A percentile compares a stretch with the other conserved stretches of the same genome.
Conservation (phyloP, 64 coral and sea anemone genomes). For the Dendrophyllia cribrosa region DNA sequence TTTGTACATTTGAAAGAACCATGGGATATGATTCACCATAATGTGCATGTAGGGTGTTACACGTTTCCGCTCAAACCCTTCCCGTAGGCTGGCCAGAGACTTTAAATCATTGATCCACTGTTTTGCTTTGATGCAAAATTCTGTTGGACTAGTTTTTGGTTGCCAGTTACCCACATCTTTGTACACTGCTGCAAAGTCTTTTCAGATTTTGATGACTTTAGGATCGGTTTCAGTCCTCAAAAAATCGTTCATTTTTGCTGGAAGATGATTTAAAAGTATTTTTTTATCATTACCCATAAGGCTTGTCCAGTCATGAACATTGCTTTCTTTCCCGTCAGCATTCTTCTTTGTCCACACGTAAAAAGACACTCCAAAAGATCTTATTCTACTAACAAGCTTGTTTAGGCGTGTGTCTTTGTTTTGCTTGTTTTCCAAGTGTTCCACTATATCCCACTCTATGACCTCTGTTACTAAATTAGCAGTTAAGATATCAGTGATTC, state of each 20-base stretch:
- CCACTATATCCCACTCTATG: conserved; percentile 7
- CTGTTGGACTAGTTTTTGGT: neutral
- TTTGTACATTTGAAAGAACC: neutral
- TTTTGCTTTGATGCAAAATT: conserved; percentile 1
- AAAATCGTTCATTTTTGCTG: neutral
- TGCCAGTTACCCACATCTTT: neutral
- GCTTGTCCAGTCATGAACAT: conserved; percentile 26
- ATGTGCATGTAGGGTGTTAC: conserved; percentile 56
- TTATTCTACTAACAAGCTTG: neutral
- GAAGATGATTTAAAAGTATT: neutral
- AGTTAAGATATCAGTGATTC: conserved; percentile 44
- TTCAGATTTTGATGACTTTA: neutral
- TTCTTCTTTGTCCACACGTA: conserved; percentile 8
- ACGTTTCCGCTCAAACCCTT: neutral
- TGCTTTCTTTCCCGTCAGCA: conserved; percentile 29
- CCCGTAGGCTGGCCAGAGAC: neutral
- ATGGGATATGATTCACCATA: conserved; percentile 27
- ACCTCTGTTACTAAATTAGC: conserved; percentile 6
- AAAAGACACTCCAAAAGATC: conserved; percentile 47
- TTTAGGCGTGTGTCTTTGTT: neutral
- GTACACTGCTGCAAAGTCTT: neutral
- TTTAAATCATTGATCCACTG: neutral
- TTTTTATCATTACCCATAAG: conserved; percentile 11
- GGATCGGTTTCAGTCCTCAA: neutral
- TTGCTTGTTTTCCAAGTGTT: conserved; percentile 14